Base-by-base conservation (phyloP, 2,888 invertebrate genomes). In the Onthophagus sagittarius region DNA sequence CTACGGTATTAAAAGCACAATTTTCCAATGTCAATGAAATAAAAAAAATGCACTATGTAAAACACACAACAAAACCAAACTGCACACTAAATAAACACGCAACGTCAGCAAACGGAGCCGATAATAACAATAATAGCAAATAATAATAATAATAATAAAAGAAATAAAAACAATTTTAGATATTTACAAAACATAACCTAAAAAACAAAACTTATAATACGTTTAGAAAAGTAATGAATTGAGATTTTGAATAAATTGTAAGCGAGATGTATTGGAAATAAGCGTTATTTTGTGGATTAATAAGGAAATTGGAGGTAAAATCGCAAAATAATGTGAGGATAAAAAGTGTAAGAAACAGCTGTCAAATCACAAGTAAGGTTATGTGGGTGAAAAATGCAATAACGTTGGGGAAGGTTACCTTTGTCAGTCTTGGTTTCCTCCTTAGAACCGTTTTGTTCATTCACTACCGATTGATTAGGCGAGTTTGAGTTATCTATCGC, bases 401-500 rank as follows among this genome's bases (percentile, higher is more conserved):
- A 74, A 39, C 39, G 65, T 69, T 69, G 71, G 71, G 70, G 31
- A 31, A 71, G 65, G 70, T 69, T 81, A 84, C 84, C 84, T 82
- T 83, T 81, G 76, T 82, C 82, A 79, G 80, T 82, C 78, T 82
- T 81, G 73, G 79, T 79, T 74, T 81, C 80, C 70, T 82, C 81
- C 69, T 72, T 75, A 69, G 75, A 74, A 64, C 81, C 80, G 69
- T 76, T 77, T 77, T 77, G 78, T 78, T 79, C 81, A 77, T 78
- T 79, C 75, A 76, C 77, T 79, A 79, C 79, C 69, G 77, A 79
- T 77, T 79, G 80, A 78, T 81, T 83, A 77, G 79, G 80, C 74
- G 77, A 80, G 81, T 82, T 84, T 81, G 79, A 78, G 79, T 80
- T 83, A 81, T 83, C 85, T 80, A 83, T 82, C 81, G 80, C 80